phyloP scores from a whole-genome alignment of 2,797 vertebrate species.

The Rhynchonycteris naso region DNA sequence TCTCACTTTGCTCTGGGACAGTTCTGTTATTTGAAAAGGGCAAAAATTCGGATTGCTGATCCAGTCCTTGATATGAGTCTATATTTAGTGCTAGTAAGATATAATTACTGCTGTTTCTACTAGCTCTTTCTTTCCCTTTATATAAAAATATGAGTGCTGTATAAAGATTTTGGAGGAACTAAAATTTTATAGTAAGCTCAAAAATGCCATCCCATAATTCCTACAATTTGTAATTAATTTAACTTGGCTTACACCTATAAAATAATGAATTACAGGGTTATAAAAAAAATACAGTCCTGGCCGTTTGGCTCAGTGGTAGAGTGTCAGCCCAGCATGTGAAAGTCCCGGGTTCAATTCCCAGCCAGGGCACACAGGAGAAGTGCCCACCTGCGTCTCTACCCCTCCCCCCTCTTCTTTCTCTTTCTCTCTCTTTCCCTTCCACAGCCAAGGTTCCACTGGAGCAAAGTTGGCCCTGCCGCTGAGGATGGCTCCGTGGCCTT shows the following conservation, averaged over 20 bases:
- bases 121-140: not conserved
- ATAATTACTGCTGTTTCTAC: conserved; percentile 13
- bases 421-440: too few species aligned
- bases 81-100: not conserved
- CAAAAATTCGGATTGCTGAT: not conserved
- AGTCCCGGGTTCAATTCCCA: too few species aligned
- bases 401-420: too few species aligned
- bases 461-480: too few species aligned
- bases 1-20: not conserved
- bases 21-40: not conserved
- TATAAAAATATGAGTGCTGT: not conserved
- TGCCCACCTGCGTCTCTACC: too few species aligned
- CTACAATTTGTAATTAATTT: conserved; percentile 30
- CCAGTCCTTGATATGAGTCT: not conserved
- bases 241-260: not conserved
- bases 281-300: not conserved
- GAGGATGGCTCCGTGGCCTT: too few species aligned
- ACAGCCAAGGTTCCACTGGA: too few species aligned
- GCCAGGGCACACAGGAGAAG: too few species aligned
- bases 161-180: not conserved
- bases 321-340: too few species aligned
- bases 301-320: too few species aligned
- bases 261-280: not conserved
- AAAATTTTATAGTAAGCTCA: conserved; percentile 44
- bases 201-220: not conserved